Evolutionary conservation across 2,797 vertebrate genomes (phyloP).

Genomic region (Pangasius macronema): DNA sequence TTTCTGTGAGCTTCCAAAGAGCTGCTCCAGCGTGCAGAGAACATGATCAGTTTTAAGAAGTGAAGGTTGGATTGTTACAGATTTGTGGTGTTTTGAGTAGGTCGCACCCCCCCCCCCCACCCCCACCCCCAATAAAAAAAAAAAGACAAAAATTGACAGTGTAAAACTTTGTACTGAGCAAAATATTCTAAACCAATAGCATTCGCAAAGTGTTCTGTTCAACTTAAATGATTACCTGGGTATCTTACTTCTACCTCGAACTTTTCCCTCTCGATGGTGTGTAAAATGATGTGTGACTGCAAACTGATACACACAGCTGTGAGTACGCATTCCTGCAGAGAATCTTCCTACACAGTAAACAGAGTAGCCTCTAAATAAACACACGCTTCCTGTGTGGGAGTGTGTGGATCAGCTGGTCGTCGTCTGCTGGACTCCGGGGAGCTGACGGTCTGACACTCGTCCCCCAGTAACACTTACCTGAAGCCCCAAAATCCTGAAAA

Average conservation of each 20-base stretch:
- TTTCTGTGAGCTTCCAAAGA: neutral
- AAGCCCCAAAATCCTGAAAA: conserved; percentile 11
- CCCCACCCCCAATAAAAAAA: neutral
- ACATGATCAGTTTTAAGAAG: neutral
- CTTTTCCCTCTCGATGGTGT: neutral
- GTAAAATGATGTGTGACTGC: conserved; percentile 19
- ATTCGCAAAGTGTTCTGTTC: neutral
- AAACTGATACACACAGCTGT: conserved; percentile 34
- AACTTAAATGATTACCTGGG: neutral
- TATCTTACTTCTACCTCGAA: neutral
- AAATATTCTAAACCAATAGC: neutral
- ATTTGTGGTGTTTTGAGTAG: neutral
- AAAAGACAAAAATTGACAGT: neutral
- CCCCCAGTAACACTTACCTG: conserved; percentile 50
- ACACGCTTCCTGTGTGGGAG: conserved; percentile 71
- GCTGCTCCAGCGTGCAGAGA: neutral
- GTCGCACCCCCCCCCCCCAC: no score
- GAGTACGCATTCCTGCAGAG: conserved; percentile 36
- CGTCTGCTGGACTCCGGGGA: conserved; percentile 65
- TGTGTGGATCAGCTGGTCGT: conserved; percentile 58
- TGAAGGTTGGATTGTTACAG: neutral
- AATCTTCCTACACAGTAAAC: conserved; percentile 68
- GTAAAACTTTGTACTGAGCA: neutral
- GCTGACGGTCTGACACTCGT: conserved; percentile 62
- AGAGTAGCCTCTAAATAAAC: conserved; percentile 76